phyloP scores from a whole-genome alignment of 2,888 invertebrate genomes.

The Zelleria hepariella region DNA sequence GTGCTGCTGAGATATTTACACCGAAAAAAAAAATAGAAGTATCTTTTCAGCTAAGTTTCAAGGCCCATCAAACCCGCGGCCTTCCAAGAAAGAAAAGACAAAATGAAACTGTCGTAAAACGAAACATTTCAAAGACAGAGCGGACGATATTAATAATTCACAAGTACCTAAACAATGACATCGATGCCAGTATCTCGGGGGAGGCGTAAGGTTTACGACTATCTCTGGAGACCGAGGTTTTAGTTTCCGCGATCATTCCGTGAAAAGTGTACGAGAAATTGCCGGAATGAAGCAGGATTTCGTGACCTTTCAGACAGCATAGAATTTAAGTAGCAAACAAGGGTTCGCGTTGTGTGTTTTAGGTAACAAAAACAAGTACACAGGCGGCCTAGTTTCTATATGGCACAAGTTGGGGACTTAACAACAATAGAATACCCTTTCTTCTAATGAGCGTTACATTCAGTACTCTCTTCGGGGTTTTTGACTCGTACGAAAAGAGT shows the following conservation, averaged over 20 bases:
- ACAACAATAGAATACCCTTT: not conserved
- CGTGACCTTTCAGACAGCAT: not conserved
- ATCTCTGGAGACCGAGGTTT: not conserved
- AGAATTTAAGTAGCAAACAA: not conserved
- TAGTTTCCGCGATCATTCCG: not conserved
- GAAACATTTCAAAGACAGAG: not conserved
- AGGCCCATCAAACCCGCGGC: too few species aligned
- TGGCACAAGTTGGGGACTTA: not conserved
- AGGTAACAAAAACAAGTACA: not conserved
- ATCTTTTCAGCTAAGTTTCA: too few species aligned
- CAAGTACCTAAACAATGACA: not conserved
- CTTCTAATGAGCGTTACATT: not conserved
- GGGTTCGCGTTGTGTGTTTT: not conserved
- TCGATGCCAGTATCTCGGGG: not conserved
- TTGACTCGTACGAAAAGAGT: too few species aligned
- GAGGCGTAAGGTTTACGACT: not conserved
- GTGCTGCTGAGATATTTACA: too few species aligned
- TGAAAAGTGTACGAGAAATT: not conserved
- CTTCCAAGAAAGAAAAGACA: not conserved
- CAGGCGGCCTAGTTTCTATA: not conserved
- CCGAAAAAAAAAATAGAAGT: too few species aligned
- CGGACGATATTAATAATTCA: not conserved
- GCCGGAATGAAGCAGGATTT: not conserved
- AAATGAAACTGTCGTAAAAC: not conserved
- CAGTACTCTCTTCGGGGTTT: too few species aligned